These are phyloP conservation scores for Amazona ochrocephala DNA, from an alignment of 2,797 vertebrate species.

Conservation along the genomic window DNA sequence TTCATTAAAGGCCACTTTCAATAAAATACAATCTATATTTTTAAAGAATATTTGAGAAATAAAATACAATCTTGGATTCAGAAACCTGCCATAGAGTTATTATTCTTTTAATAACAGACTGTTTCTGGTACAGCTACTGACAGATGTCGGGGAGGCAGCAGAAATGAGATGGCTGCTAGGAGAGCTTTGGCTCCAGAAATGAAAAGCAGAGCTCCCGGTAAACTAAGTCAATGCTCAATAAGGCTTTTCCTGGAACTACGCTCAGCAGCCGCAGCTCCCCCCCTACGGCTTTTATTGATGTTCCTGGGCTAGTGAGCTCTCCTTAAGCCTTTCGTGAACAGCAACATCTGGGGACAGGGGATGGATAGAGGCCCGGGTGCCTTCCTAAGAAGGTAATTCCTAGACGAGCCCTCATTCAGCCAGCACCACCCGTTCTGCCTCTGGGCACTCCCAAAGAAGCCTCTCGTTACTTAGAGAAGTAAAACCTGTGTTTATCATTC, in stretches of 20 bases:
- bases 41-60: constrained; percentile 80
- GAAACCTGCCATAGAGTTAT: constrained; percentile 60
- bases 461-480: not conserved
- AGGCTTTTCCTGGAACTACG: not conserved
- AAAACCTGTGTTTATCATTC: not conserved
- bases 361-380: not conserved
- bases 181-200: constrained; percentile 46
- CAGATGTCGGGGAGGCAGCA: constrained; percentile 38
- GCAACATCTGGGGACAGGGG: not conserved
- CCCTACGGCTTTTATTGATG: not conserved
- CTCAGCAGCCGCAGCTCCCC: not conserved
- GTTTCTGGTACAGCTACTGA: constrained; percentile 48
- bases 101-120: constrained; percentile 71
- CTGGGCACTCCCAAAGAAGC: not conserved
- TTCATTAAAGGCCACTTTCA: constrained; percentile 80
- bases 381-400: not conserved
- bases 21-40: constrained; percentile 70
- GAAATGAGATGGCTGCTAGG: constrained; percentile 20
- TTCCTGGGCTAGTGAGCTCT: not conserved
- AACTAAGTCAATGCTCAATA: not conserved
- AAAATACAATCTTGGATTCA: constrained; percentile 64
- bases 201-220: not conserved
- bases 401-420: not conserved
- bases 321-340: not conserved
- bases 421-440: not conserved